Percentiles rank a stretch among this genome's conserved stretches.
phyloP scores from a whole-genome alignment of 2,113 vertebrate species.

The Myotis davidii region DNA sequence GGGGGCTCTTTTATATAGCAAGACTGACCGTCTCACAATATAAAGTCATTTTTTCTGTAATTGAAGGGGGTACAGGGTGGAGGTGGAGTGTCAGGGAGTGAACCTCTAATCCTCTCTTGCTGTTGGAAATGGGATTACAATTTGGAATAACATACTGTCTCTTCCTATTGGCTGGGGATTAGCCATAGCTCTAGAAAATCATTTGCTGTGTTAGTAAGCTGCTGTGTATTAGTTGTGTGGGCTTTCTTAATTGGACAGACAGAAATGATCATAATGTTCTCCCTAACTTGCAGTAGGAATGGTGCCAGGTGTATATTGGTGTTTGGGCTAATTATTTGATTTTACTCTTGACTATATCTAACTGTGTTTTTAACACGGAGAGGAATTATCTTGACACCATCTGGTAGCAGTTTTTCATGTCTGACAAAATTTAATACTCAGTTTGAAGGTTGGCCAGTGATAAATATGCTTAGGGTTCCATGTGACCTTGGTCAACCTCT shows the following conservation, averaged over 20 bases:
- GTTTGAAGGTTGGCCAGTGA: conserved; percentile 87
- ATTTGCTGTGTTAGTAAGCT: neutral
- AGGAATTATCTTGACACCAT: conserved; percentile 82
- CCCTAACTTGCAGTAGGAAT: conserved; percentile 1
- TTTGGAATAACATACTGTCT: neutral
- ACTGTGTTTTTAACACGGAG: conserved; percentile 73
- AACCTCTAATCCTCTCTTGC: neutral
- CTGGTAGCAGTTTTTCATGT: conserved; percentile 88
- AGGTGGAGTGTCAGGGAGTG: neutral
- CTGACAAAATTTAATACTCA: conserved; percentile 89
- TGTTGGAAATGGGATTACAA: neutral
- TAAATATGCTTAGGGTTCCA: conserved; percentile 87
- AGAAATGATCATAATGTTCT: neutral
- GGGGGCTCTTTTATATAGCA: neutral
- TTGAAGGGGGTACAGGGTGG: neutral
- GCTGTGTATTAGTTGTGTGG: neutral
- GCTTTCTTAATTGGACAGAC: neutral
- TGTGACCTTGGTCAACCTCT: conserved; percentile 86
- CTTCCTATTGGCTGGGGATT: neutral
- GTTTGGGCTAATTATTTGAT: conserved; percentile 53
- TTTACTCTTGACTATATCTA: conserved; percentile 62
- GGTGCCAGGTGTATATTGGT: conserved; percentile 35
- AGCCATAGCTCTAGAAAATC: conserved; percentile 18
- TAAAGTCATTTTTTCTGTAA: neutral
- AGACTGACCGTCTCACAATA: neutral